Percentiles rank a stretch among this genome's conserved stretches.
Conservation (phyloP, 1,140 invertebrate species). For the Zaprionus taronus region DNA sequence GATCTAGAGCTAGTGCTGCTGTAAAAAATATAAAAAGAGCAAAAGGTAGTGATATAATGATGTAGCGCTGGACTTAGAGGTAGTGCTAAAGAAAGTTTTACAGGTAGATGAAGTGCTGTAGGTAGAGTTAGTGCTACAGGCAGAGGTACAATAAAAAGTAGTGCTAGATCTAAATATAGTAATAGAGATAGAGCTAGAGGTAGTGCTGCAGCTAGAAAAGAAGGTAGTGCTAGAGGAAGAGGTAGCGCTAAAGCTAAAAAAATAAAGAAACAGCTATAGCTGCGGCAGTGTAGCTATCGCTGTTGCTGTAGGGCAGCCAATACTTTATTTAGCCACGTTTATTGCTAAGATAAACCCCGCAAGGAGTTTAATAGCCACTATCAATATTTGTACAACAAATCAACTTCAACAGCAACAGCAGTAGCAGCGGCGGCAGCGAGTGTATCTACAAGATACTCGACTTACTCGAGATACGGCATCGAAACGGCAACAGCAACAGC, state of each 20-base stretch:
- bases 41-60: too few relatives aligned
- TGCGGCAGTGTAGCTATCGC: constrained; percentile 2
- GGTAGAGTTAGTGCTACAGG: too few relatives aligned
- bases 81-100: too few relatives aligned
- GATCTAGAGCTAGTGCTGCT: too few relatives aligned
- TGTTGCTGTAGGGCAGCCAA: constrained; percentile 13
- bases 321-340: constrained; percentile 57
- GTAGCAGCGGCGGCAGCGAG: constrained; percentile 43
- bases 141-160: too few relatives aligned
- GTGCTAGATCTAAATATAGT: too few relatives aligned
- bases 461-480: constrained; percentile 2
- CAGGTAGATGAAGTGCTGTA: too few relatives aligned
- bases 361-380: constrained; percentile 67
- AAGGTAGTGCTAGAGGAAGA: too few relatives aligned
- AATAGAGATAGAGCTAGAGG: too few relatives aligned
- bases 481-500: constrained; percentile 20
- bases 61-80: too few relatives aligned
- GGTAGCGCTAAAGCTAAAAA: not conserved
- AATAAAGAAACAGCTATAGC: constrained; percentile 2
- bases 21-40: too few relatives aligned
- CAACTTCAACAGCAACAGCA: constrained; percentile 50
- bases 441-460: constrained; percentile 59
- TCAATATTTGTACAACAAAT: constrained; percentile 77
- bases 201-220: too few relatives aligned
- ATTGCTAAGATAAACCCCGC: constrained; percentile 69